phyloP scores from a whole-genome alignment of 2,113 vertebrate species.

The Oncorhynchus keta region DNA sequence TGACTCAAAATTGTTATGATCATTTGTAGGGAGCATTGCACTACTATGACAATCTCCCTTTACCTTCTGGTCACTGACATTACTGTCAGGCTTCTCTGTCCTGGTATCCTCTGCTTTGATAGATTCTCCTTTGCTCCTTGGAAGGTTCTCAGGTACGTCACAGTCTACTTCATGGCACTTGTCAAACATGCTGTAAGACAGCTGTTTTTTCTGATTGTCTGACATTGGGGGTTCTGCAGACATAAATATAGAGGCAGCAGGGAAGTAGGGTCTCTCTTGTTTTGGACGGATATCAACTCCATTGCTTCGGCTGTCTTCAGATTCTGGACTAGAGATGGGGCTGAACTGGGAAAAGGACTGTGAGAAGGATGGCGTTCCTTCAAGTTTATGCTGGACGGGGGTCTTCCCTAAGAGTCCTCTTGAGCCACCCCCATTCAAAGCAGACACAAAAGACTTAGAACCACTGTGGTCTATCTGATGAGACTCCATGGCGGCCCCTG shows the following conservation, averaged over 20 bases:
- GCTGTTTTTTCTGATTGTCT: slow-evolving; percentile 73
- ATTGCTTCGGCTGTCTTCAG: slow-evolving; percentile 76
- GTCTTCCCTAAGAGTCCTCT: slow-evolving; percentile 75
- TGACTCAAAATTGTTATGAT: slow-evolving; percentile 66
- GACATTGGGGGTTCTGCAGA: slow-evolving; percentile 70
- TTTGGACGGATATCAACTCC: slow-evolving; percentile 74
- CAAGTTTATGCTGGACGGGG: slow-evolving; percentile 73
- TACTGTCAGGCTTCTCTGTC: slow-evolving; percentile 42
- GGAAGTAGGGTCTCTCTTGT: slow-evolving; percentile 77
- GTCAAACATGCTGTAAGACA: slow-evolving; percentile 81
- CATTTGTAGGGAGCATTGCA: slow-evolving; percentile 61
- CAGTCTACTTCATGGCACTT: slow-evolving; percentile 79
- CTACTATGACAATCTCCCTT: slow-evolving; percentile 63
- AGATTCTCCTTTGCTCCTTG: slow-evolving; percentile 38
- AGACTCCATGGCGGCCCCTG: slow-evolving; percentile 70
- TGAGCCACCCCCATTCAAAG: slow-evolving; percentile 84
- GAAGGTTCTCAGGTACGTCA: slow-evolving; percentile 63
- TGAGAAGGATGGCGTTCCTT: slow-evolving; percentile 80
- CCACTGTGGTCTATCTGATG: slow-evolving; percentile 59
- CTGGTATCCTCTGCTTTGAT: slow-evolving; percentile 56
- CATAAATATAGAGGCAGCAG: slow-evolving; percentile 72
- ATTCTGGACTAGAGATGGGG: slow-evolving; percentile 89
- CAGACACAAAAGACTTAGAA: slow-evolving; percentile 80
- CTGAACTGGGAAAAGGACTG: slow-evolving; percentile 87
- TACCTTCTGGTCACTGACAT: slow-evolving; percentile 64